Evolutionary conservation across 2,888 invertebrate genomes (phyloP), one percentile per base, ranked within the genome.

Genomic region (Operophtera brumata): DNA sequence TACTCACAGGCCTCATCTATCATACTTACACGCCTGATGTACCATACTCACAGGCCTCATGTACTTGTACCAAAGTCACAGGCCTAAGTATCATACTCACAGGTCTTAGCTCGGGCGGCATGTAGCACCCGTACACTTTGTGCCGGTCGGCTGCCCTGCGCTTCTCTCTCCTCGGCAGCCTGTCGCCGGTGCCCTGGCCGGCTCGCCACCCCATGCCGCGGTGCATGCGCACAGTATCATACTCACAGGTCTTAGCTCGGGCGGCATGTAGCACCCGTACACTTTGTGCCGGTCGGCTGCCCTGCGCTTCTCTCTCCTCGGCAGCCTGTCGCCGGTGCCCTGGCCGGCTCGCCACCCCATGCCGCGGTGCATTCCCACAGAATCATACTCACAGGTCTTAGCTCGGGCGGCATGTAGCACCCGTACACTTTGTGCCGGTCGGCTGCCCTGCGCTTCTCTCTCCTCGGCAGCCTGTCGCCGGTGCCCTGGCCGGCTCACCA

Each of bases 281-380:
- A 90, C 85, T 45, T 76, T 83, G 30, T 83, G 85, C 41, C 78
- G 80, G 0, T 75, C 67, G 0, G 71, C 78, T 0, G 73, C 79
- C 1, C 74, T 73, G 20, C 68, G 78, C 68, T 91, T 92, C 50
- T 90, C 89, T 0, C 62, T 69, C 1, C 69, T 71, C 0, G 86
- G 84, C 36, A 89, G 73, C 1, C 92, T 69, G 2, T 86, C 90
- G 0, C 96, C 96, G 0, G 95, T 89, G 1, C 97, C 97, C 80
- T 97, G 96, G 0, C 97, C 97, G 2, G 94, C 94, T 66, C 94
- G 94, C 96, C 98, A 98, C 0, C 99, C 99, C 95, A 99, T 96
- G 63, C n/a, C n/a, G n/a, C n/a, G n/a, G n/a, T n/a, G n/a, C n/a
- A n/a, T n/a, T n/a, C n/a, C n/a, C n/a, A n/a, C n/a, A n/a, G n/a